Percentiles rank a stretch among this genome's conserved stretches.
phyloP scores from a whole-genome alignment of 2,113 vertebrate genomes.

The Plectropomus leopardus region DNA sequence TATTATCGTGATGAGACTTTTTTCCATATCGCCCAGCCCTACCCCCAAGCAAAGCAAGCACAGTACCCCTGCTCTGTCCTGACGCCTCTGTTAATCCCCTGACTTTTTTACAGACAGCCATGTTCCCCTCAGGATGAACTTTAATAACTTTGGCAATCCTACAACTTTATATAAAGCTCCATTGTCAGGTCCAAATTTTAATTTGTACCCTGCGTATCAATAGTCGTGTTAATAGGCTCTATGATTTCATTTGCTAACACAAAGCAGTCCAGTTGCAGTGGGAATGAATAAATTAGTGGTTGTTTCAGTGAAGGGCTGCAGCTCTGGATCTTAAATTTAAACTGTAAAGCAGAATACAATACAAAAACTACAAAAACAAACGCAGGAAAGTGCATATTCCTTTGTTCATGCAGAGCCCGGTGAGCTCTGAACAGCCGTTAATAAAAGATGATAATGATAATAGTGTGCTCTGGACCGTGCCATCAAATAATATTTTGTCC shows the following conservation, averaged over 20 bases:
- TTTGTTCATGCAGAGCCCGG: neutral
- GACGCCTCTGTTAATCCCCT: neutral
- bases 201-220: neutral
- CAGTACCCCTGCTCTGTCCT: too few species aligned
- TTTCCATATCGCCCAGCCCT: too few species aligned
- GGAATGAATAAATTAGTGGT: constrained; percentile 15
- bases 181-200: neutral
- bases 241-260: constrained; percentile 26
- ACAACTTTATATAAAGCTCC: neutral
- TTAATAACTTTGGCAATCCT: neutral
- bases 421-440: neutral
- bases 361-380: neutral
- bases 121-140: neutral
- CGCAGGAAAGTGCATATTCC: neutral
- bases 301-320: neutral
- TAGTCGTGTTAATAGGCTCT: constrained; percentile 7
- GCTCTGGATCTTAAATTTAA: constrained; percentile 14
- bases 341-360: neutral
- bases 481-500: neutral
- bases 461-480: neutral
- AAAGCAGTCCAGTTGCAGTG: constrained; percentile 22
- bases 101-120: too few species aligned
- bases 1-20: too few species aligned
- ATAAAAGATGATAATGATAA: neutral
- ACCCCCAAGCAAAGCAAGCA: too few species aligned